These are phyloP conservation scores for Pecten maximus DNA, from an alignment of 2,888 invertebrate genomes.

Conservation along the genomic window DNA sequence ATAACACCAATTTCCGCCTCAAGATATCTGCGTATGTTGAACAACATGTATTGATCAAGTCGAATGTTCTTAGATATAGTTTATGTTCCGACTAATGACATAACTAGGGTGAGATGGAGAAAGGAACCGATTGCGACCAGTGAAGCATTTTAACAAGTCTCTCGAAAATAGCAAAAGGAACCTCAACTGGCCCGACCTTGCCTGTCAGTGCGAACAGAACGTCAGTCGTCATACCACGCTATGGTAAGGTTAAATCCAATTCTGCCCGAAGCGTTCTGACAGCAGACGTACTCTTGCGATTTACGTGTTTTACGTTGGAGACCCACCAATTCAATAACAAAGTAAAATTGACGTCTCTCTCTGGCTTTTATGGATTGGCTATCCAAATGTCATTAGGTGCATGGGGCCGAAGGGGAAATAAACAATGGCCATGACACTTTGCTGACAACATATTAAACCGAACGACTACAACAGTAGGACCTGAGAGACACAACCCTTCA, in stretches of 20 bases:
- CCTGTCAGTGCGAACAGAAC: neutral
- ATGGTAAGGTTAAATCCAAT: neutral
- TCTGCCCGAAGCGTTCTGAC: neutral
- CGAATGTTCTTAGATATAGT: neutral
- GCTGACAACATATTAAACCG: neutral
- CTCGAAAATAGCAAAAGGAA: neutral
- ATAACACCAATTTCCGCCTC: neutral
- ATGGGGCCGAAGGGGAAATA: neutral
- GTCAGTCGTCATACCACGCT: neutral
- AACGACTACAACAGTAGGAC: neutral
- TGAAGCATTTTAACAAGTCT: neutral
- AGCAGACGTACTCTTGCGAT: neutral
- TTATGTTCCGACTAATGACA: neutral
- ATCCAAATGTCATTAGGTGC: neutral
- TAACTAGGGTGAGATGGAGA: neutral
- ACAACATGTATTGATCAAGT: neutral
- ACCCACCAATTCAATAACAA: neutral
- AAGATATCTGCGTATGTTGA: neutral
- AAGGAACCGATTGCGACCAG: neutral
- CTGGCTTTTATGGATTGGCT: constrained; percentile 2
- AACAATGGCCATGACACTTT: neutral
- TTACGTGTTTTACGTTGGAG: neutral
- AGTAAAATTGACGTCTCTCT: neutral
- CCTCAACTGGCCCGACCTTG: neutral
- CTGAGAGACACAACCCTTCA: neutral